Evolutionary conservation across 2,888 invertebrate genomes (phyloP), one percentile per base, ranked within the genome.

Genomic region (Dynastes maya): DNA sequence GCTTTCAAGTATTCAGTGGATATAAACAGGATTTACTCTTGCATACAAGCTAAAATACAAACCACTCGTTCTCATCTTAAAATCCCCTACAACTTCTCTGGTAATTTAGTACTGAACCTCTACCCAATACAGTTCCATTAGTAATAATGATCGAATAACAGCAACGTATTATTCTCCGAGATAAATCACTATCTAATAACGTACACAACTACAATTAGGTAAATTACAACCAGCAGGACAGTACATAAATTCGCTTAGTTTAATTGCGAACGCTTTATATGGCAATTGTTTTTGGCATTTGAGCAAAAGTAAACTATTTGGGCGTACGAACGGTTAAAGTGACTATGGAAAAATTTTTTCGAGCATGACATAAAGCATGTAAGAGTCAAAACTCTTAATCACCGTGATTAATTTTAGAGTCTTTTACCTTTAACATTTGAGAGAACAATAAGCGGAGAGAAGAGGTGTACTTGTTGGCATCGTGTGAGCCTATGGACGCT

Each of bases 341-440:
- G 61, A 74, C 72, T 74, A 74, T 63, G 45, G 72, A 74, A 58
- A 29, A 61, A 49, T 29, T 74, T 74, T 74, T 74, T 63, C 72
- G 72, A 74, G 61, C 72, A 74, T 58, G 72, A 74, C 72, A 74
- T 63, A 63, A 61, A 74, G 49, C 72, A 45, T 74, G 72, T 74
- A 74, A 74, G 72, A n/a, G n/a, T n/a, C n/a, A n/a, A 74, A 74
- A 74, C 72, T 74, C 72, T 74, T 74, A 74, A 74, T 74, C 72
- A 74, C 72, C 72, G 61, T 74, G 72, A 74, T 74, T 74, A 74
- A 74, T 74, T 74, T 74, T 74, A 74, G 55, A 74, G 61, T 74
- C 72, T 74, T 74, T 74, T 74, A 74, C 61, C 72, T 74, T 74
- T 71, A 70, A 65, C 63, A 71, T 49, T 55, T 29, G 49, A 63